These are phyloP conservation scores for Branchellion lobata DNA, from an alignment of 2,888 invertebrate species.

Conservation along the genomic window DNA sequence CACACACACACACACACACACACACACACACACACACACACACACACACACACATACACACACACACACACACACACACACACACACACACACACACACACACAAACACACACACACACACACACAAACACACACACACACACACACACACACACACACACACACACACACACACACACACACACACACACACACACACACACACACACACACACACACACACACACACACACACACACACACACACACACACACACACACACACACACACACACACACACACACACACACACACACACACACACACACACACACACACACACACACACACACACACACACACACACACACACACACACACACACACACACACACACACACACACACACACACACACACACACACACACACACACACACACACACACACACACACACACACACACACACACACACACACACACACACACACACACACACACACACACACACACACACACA, in stretches of 20 bases:
- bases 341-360: too few species aligned
- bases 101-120: conserved; percentile 38
- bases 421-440: too few species aligned
- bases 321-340: too few species aligned
- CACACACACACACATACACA: conserved; percentile 42
- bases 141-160: conserved; percentile 10
- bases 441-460: too few species aligned
- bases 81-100: conserved; percentile 41
- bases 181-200: conserved; percentile 25
- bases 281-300: too few species aligned
- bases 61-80: conserved; percentile 38
- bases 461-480: too few species aligned
- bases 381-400: too few species aligned
- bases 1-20: conserved; percentile 40
- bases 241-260: not conserved
- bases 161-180: not conserved
- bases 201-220: conserved; percentile 34
- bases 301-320: too few species aligned
- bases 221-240: conserved; percentile 15
- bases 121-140: conserved; percentile 1
- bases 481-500: too few species aligned
- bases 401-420: too few species aligned
- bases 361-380: too few species aligned
- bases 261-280: not conserved
- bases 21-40: conserved; percentile 36